phyloP scores from a whole-genome alignment of 2,888 invertebrate species.

The Vesta saturnalis region DNA sequence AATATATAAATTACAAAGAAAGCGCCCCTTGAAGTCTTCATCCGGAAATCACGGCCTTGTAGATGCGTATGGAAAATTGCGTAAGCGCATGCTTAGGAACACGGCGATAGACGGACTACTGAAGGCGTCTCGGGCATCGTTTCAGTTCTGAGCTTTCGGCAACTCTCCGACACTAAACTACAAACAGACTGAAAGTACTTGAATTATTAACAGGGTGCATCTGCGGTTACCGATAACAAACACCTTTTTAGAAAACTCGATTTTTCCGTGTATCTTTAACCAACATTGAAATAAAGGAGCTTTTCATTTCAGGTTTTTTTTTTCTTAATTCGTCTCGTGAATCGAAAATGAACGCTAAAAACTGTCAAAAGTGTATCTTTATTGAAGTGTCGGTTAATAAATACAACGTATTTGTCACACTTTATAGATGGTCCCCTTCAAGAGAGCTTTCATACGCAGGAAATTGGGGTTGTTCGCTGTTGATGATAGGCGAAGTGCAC shows the following conservation, averaged over 20 bases:
- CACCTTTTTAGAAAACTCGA: not conserved
- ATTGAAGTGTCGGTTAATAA: conserved; percentile 12
- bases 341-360: not conserved
- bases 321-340: not conserved
- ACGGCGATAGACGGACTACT: conserved; percentile 30
- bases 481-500: conserved; percentile 16
- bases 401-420: conserved; percentile 18
- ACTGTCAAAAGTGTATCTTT: not conserved
- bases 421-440: conserved; percentile 16
- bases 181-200: conserved; percentile 25
- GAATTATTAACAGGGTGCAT: conserved; percentile 32
- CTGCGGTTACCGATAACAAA: conserved; percentile 19
- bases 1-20: conserved; percentile 13
- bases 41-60: conserved; percentile 45
- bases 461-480: conserved; percentile 19
- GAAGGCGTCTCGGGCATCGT: conserved; percentile 38
- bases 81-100: conserved; percentile 33
- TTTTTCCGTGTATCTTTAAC: too few relatives aligned
- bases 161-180: conserved; percentile 27
- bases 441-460: conserved; percentile 17
- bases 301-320: too few relatives aligned
- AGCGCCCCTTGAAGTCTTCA: conserved; percentile 32
- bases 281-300: too few relatives aligned
- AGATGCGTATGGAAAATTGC: conserved; percentile 42
- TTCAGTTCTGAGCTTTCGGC: conserved; percentile 36